Percentiles rank a stretch among this genome's conserved stretches.
Evolutionary conservation across 2,113 vertebrate species (phyloP).

Genomic region (Myanophis thanlyinensis): DNA sequence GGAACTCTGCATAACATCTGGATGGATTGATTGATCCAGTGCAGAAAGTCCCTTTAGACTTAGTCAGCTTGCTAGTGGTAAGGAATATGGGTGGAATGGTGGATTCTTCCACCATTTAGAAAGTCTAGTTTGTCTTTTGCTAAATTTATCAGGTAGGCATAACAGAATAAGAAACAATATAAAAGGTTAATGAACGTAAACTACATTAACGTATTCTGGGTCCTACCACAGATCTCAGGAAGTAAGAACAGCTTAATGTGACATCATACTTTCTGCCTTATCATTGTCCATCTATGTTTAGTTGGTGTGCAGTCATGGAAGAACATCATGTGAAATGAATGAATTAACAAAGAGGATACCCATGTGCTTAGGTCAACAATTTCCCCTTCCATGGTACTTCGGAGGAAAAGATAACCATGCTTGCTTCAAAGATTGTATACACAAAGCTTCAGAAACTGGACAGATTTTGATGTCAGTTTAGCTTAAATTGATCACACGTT

Average conservation of each 20-base stretch:
- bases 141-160: neutral
- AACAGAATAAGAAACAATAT: neutral
- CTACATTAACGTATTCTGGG: neutral
- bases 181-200: neutral
- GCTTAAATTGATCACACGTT: neutral
- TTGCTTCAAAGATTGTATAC: neutral
- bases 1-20: neutral
- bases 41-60: neutral
- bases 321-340: neutral
- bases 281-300: neutral
- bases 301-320: neutral
- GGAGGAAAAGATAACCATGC: neutral
- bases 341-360: neutral
- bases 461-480: neutral
- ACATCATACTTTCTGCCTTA: neutral
- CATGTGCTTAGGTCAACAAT: neutral
- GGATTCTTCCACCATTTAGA: neutral
- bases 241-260: neutral
- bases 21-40: neutral
- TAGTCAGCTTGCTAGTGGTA: neutral
- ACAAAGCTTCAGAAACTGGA: neutral
- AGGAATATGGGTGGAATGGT: neutral
- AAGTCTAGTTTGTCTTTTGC: neutral
- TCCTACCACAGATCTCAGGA: neutral
- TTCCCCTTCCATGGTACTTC: neutral